These are phyloP conservation scores for Hemitrygon akajei DNA, from an alignment of 2,797 vertebrate species.

Conservation along the genomic window DNA sequence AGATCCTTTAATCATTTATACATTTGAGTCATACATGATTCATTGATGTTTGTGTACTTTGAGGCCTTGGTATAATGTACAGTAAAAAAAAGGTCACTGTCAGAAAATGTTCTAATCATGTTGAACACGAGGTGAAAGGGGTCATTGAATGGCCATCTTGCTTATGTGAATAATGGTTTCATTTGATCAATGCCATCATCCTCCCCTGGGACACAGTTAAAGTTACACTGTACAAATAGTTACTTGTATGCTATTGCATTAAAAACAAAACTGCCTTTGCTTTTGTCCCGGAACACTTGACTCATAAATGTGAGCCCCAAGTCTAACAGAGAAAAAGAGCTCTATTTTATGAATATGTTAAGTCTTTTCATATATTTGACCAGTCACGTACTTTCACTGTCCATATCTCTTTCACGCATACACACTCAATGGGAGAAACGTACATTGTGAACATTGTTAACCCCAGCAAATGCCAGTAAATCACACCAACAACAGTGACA, in stretches of 20 bases:
- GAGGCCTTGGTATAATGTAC: background rate
- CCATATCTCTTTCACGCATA: background rate
- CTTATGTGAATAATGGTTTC: slow-evolving; percentile 4
- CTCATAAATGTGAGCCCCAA: background rate
- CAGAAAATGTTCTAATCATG: background rate
- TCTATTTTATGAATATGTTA: background rate
- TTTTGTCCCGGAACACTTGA: slow-evolving; percentile 4
- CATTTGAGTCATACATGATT: slow-evolving; percentile 7
- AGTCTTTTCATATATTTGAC: background rate
- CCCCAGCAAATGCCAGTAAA: background rate
- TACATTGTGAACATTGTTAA: too few relatives aligned
- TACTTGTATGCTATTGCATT: slow-evolving; percentile 9
- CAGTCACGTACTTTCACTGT: background rate
- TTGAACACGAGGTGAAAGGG: slow-evolving; percentile 11
- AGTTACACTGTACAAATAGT: slow-evolving; percentile 13
- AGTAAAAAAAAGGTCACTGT: background rate
- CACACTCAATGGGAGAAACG: too few relatives aligned
- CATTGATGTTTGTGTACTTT: background rate
- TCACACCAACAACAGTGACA: background rate
- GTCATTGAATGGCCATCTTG: slow-evolving; percentile 18
- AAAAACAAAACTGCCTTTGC: slow-evolving; percentile 28
- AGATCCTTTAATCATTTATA: background rate
- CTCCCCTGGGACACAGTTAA: background rate
- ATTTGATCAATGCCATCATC: slow-evolving; percentile 12
- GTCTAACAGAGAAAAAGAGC: background rate